Evolutionary conservation across 1,140 invertebrate genomes (phyloP), one percentile per base, ranked within the genome.

Genomic region (Lycorma delicatula): DNA sequence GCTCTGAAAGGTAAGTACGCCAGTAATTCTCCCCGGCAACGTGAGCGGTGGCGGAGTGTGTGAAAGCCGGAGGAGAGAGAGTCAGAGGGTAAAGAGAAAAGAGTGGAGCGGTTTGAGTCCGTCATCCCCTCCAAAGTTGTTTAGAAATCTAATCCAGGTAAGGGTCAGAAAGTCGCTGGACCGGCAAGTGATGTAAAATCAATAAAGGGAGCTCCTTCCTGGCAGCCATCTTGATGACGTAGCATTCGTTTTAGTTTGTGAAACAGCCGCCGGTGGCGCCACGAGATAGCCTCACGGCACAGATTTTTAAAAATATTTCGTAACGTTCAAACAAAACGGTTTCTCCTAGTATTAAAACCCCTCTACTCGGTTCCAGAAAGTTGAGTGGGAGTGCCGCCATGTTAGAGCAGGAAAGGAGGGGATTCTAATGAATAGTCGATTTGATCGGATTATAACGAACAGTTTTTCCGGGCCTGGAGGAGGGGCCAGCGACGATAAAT

Each of bases 131-230:
- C 23, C 41, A 22, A n/a, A n/a, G n/a, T n/a, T n/a, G 18, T 44
- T 44, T 44, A 22, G 41, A 44, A 44, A 44, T 44, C 41, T 44
- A 44, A 44, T 44, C 41, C 41, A 44, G 41, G 41, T 44, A 44
- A 44, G 41, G 41, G 41, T 44, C 41, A 44, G 41, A 44, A 44
- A 44, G 41, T 18, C 41, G 41, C 41, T 44, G 5, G 41, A 44
- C 41, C 41, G 41, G 41, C 23, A 44, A 44, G 16, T 22, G 16
- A 44, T 44, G 41, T 44, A 44, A 44, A 44, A 44, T 44, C 41
- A 44, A 44, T 44, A 44, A 44, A 44, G 41, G 23, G 13, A 44
- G 16, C 41, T 18, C 16, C 41, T 18, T 44, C 7, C 41, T 13
- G 41, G 41, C 41, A 22, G 41, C 41, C 41, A 44, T 44, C 18